Percentiles rank a stretch among this genome's conserved stretches.
phyloP scores from a whole-genome alignment of 1,140 invertebrate species.

The Papilio polyxenes region DNA sequence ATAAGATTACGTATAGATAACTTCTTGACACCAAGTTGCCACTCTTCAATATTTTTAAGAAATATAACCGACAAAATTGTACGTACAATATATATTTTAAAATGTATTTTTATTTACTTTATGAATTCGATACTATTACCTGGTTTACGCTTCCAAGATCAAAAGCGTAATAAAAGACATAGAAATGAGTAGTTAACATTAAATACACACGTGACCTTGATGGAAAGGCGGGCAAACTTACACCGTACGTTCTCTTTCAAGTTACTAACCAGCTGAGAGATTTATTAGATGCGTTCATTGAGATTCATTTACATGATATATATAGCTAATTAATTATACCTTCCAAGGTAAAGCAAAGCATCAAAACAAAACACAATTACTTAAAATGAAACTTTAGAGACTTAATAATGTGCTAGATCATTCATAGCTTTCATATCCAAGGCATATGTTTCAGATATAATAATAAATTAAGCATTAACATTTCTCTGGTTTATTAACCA shows the following conservation, averaged over 20 bases:
- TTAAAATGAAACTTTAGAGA: no score
- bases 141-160: neutral
- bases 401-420: no score
- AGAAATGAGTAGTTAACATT: neutral
- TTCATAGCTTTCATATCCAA: no score
- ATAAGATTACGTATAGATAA: neutral
- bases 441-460: no score
- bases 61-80: no score
- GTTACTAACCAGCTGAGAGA: constrained; percentile 43
- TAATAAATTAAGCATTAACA: no score
- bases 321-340: neutral
- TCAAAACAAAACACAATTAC: no score
- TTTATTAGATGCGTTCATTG: neutral
- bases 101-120: neutral
- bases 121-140: neutral
- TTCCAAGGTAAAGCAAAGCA: no score
- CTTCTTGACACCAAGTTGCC: neutral
- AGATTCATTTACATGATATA: neutral
- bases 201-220: constrained; percentile 55
- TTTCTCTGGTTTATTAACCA: no score
- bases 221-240: constrained; percentile 51
- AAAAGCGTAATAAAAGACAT: constrained; percentile 1
- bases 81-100: no score
- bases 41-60: neutral
- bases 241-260: constrained; percentile 41